Percentiles rank a stretch among this genome's conserved stretches.
Evolutionary conservation across 2,888 invertebrate species (phyloP).

Genomic region (Argynnis bischoffii): DNA sequence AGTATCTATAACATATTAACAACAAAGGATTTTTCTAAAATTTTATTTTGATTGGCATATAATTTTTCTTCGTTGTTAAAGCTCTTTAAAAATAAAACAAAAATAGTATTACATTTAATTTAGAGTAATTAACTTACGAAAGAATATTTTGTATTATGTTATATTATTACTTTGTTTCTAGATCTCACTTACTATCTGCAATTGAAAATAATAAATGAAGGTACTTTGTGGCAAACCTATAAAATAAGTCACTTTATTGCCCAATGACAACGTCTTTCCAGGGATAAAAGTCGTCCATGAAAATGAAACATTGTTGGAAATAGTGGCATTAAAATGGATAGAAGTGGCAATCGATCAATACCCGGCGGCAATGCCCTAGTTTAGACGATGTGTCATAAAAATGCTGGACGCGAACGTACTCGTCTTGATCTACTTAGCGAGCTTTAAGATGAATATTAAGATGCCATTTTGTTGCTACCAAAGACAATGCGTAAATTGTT

Average conservation of each 20-base stretch:
- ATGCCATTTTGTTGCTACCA: conserved; percentile 15
- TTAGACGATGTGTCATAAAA: conserved; percentile 48
- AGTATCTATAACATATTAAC: conserved; percentile 52
- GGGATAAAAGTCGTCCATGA: conserved; percentile 12
- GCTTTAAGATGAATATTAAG: conserved; percentile 41
- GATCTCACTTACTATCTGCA: not conserved
- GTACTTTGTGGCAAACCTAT: conserved; percentile 1
- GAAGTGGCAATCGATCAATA: conserved; percentile 55
- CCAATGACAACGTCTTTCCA: not conserved
- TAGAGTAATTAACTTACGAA: no score
- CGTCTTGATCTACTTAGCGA: conserved; percentile 38
- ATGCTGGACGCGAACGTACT: conserved; percentile 47
- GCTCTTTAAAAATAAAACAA: no score
- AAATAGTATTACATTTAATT: no score
- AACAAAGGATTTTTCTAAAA: not conserved
- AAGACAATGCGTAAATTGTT: not conserved
- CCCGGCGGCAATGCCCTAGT: conserved; percentile 51
- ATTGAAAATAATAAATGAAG: not conserved
- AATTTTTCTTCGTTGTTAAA: no score
- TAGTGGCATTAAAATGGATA: conserved; percentile 30
- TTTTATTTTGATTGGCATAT: no score
- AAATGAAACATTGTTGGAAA: conserved; percentile 30
- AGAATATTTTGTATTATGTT: no score
- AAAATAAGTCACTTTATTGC: conserved; percentile 9
- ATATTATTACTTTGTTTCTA: not conserved